Evolutionary conservation across 2,888 invertebrate species (phyloP).

Genomic region (Doris montereyensis): DNA sequence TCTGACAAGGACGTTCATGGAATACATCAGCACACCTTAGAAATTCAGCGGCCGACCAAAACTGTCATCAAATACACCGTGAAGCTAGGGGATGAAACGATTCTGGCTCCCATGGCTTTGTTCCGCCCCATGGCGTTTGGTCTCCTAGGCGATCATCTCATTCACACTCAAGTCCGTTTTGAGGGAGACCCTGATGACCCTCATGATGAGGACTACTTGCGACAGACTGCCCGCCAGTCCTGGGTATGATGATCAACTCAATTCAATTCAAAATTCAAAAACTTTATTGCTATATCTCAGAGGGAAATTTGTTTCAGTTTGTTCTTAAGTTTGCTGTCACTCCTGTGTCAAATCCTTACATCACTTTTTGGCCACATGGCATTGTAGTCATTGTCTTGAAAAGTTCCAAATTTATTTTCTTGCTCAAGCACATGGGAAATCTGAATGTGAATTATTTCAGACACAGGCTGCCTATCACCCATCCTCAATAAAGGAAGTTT

Average conservation of each 20-base stretch:
- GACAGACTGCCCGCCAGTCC: conserved; percentile 79
- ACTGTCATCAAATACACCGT: conserved; percentile 67
- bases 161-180: conserved; percentile 77
- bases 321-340: too few relatives aligned
- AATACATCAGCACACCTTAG: conserved; percentile 77
- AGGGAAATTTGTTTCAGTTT: not conserved
- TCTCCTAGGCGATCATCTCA: conserved; percentile 75
- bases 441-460: too few relatives aligned
- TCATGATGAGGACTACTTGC: conserved; percentile 91
- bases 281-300: not conserved
- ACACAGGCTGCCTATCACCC: too few relatives aligned
- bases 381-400: too few relatives aligned
- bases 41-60: conserved; percentile 67
- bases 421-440: too few relatives aligned
- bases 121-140: conserved; percentile 90
- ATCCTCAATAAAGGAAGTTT: too few relatives aligned
- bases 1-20: conserved; percentile 83
- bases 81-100: conserved; percentile 91
- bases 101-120: conserved; percentile 89
- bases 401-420: too few relatives aligned
- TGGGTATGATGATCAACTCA: conserved; percentile 42
- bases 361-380: too few relatives aligned
- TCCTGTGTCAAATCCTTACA: too few relatives aligned
- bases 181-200: conserved; percentile 92
- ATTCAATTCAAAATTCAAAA: too few relatives aligned